Evolutionary conservation across 2,797 vertebrate genomes (phyloP).

Genomic region (Australoheros facetus): DNA sequence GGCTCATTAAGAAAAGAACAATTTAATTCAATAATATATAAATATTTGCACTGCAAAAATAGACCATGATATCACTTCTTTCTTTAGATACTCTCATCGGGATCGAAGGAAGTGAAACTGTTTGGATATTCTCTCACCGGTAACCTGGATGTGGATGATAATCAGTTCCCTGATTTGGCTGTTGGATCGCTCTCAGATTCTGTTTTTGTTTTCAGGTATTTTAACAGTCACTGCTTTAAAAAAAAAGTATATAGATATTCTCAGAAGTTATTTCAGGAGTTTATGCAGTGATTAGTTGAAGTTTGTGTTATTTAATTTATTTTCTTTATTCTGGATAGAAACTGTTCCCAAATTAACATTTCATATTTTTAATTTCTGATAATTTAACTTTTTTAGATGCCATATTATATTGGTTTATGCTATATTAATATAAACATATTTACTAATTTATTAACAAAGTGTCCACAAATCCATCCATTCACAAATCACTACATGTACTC

Average conservation of each 20-base stretch:
- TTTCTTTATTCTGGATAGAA: neutral
- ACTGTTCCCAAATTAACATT: neutral
- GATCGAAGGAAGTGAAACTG: conserved; percentile 59
- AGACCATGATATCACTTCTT: neutral
- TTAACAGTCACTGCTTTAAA: neutral
- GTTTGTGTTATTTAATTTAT: too few species aligned
- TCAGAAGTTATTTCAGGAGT: too few species aligned
- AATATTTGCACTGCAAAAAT: neutral
- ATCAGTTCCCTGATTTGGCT: conserved; percentile 91
- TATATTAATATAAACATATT: neutral
- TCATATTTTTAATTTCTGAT: neutral
- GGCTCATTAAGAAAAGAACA: neutral
- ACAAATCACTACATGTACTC: neutral
- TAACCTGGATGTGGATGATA: conserved; percentile 91
- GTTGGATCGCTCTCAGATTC: conserved; percentile 91
- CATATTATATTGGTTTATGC: neutral
- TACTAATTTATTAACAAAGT: neutral
- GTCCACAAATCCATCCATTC: too few species aligned
- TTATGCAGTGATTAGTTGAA: too few species aligned
- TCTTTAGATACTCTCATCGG: conserved; percentile 83
- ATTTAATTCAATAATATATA: neutral
- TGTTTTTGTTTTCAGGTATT: conserved; percentile 89
- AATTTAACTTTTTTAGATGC: neutral
- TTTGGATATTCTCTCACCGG: conserved; percentile 95
- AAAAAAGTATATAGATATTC: too few species aligned